Percentiles rank a stretch among this genome's conserved stretches.
These are phyloP conservation scores for Blastobasis lacticolella DNA, from an alignment of 2,888 invertebrate species.

Conservation along the genomic window DNA sequence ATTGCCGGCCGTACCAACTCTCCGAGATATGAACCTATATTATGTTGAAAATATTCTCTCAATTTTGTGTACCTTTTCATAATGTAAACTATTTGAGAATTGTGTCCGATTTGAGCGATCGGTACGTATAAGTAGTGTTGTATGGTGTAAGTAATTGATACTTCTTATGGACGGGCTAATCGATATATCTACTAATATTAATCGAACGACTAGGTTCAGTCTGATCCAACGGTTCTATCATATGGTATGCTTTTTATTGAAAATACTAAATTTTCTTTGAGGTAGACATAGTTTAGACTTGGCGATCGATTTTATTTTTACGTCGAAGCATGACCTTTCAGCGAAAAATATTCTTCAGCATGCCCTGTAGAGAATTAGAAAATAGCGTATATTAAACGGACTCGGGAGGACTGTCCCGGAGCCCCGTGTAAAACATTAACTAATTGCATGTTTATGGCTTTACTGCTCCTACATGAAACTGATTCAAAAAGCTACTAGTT, in stretches of 20 bases:
- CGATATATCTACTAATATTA: no score
- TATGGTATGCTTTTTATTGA: constrained; percentile 47
- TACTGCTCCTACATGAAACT: constrained; percentile 21
- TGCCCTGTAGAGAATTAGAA: constrained; percentile 50
- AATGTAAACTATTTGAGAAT: no score
- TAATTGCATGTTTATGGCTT: constrained; percentile 63
- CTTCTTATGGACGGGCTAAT: no score
- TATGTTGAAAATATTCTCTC: no score
- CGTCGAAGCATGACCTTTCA: constrained; percentile 51
- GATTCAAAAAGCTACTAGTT: background rate
- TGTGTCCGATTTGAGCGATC: no score
- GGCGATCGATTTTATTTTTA: constrained; percentile 32
- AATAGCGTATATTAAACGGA: constrained; percentile 27
- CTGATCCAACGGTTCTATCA: constrained; percentile 40
- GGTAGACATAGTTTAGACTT: constrained; percentile 49
- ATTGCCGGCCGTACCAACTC: no score
- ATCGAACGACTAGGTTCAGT: constrained; percentile 20
- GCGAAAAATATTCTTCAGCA: constrained; percentile 45
- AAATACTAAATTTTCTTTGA: constrained; percentile 40
- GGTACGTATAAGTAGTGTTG: no score
- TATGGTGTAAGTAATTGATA: no score
- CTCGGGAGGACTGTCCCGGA: constrained; percentile 19
- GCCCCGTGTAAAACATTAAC: constrained; percentile 28
- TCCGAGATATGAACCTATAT: no score
- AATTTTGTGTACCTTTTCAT: no score